Evolutionary conservation across 2,113 vertebrate genomes (phyloP), one percentile per base, ranked within the genome.

Genomic region (Atrichornis clamosus): DNA sequence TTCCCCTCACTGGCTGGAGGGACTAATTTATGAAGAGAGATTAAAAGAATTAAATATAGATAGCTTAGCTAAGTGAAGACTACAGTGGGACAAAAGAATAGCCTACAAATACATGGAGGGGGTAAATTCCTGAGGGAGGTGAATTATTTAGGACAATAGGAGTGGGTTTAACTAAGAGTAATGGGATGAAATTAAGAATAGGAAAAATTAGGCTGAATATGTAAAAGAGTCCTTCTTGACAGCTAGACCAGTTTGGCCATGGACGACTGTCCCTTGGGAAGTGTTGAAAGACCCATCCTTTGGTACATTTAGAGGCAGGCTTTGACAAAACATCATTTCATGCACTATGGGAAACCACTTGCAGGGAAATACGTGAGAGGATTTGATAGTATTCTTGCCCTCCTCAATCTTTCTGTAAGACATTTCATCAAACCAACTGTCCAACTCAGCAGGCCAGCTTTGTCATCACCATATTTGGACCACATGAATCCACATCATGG

Each of bases 41-140:
- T 96, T 92, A 87, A 93, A 97, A 92, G 80, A 96, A 96, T 97
- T 94, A 96, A 96, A 96, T 96, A 96, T 96, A 96, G 95, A 95
- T 95, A 93, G 33, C 82, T 90, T 86, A 0, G 1, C 90, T 95
- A 96, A 94, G 80, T 92, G 86, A 94, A 84, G 88, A 73, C 86
- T 96, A 68, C 89, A 93, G 69, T 65, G 65, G 86, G 94, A 96
- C 95, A 91, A 93, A 96, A 92, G 92, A 82, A 82, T 75, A 88
- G 76, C 62, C 93, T 92, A 68, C 69, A 69, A 94, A 96, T 93
- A 95, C 69, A 64, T 14, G 53, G 65, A 93, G 50, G 69, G 83
- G 56, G n/a, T 64, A 90, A 93, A 93, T 78, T 96, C 93, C 88
- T 78, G 58, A 64, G 88, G 90, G 93, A 96, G 80, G 90, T 95